Conservation (phyloP, 2,797 vertebrate species). For the Scomberomorus guttatus region DNA sequence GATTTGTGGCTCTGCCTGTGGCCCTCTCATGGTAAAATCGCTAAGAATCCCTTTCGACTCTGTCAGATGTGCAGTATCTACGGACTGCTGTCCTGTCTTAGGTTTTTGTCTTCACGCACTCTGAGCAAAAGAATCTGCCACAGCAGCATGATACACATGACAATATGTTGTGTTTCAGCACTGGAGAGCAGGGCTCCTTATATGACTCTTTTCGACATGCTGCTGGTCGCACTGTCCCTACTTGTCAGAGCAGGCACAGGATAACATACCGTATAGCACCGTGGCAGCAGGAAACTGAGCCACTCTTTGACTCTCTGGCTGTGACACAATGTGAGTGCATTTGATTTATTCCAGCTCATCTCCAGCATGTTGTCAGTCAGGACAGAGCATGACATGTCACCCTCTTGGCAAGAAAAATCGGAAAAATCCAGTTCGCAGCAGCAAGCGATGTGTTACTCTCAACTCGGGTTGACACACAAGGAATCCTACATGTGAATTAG, state of each 20-base stretch:
- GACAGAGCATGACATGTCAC: constrained; percentile 41
- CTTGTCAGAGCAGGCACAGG: constrained; percentile 60
- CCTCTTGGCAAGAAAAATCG: constrained; percentile 35
- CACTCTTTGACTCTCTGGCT: constrained; percentile 49
- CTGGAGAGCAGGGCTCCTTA: constrained; percentile 22
- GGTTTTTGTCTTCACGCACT: constrained; percentile 26
- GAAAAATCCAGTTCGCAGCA: constrained; percentile 2
- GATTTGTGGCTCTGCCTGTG: constrained; percentile 21
- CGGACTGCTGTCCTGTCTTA: constrained; percentile 5
- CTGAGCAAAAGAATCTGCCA: constrained; percentile 14
- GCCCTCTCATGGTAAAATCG: constrained; percentile 13
- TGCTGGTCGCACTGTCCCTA: constrained; percentile 53
- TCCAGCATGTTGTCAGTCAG: constrained; percentile 50
- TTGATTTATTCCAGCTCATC: constrained; percentile 70
- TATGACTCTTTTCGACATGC: constrained; percentile 57
- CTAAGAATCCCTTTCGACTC: constrained; percentile 3
- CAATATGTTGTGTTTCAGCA: constrained; percentile 37
- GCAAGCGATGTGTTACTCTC: constrained; percentile 36
- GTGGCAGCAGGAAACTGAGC: constrained; percentile 53
- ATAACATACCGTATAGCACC: constrained; percentile 27
- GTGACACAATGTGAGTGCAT: constrained; percentile 38
- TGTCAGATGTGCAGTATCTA: constrained; percentile 29
- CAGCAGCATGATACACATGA: constrained; percentile 25
- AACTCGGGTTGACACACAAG: background rate
- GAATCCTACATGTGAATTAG: constrained; percentile 4